These are phyloP conservation scores for Cephus cinctus DNA, from an alignment of 1,140 invertebrate species.

Conservation along the genomic window DNA sequence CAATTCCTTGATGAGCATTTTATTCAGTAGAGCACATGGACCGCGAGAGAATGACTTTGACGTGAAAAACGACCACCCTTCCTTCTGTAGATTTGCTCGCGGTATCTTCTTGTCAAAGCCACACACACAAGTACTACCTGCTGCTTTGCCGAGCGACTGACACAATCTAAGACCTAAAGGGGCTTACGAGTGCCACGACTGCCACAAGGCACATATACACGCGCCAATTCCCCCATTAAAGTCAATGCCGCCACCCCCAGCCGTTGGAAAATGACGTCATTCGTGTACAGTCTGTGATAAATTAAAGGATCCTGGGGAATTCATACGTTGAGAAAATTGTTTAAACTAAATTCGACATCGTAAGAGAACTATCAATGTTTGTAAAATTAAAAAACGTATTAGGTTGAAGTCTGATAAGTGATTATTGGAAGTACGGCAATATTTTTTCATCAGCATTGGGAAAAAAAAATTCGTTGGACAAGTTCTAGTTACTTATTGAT, in stretches of 20 bases:
- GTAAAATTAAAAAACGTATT: too few relatives aligned
- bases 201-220: conserved; percentile 22
- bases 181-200: conserved; percentile 20
- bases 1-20: conserved; percentile 56
- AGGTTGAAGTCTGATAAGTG: too few relatives aligned
- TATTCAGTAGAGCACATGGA: conserved; percentile 17
- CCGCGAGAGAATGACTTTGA: conserved; percentile 16
- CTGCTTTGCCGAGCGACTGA: conserved; percentile 25
- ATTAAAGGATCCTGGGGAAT: not conserved
- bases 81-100: conserved; percentile 24
- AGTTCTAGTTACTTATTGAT: too few relatives aligned
- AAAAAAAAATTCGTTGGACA: too few relatives aligned
- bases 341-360: not conserved
- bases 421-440: too few relatives aligned
- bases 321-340: not conserved
- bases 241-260: not conserved
- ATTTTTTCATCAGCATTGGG: too few relatives aligned
- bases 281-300: too few relatives aligned
- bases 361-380: not conserved
- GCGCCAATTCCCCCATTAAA: conserved; percentile 6
- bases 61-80: conserved; percentile 26
- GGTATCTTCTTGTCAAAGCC: conserved; percentile 26
- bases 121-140: conserved; percentile 18
- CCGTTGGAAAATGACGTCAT: too few relatives aligned
- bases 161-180: conserved; percentile 19